phyloP scores from a whole-genome alignment of 2,113 vertebrate genomes.

The Eudyptes chrysolophus region DNA sequence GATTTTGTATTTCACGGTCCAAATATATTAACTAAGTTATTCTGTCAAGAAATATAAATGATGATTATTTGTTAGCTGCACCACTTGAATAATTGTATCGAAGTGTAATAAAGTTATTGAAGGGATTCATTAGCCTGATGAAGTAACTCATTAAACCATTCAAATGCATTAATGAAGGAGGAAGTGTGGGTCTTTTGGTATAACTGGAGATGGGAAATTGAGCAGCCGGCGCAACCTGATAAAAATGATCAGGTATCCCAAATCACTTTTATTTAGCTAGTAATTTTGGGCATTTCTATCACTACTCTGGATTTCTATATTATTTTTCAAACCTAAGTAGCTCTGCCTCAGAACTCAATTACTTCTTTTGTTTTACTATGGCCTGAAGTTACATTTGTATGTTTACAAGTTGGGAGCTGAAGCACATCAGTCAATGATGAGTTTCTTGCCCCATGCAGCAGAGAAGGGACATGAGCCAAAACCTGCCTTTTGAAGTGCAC shows the following conservation, averaged over 20 bases:
- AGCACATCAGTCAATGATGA: not conserved
- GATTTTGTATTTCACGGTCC: not conserved
- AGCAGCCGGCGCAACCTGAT: conserved; percentile 1
- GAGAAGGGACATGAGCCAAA: not conserved
- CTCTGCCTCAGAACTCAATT: not conserved
- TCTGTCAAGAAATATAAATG: conserved; percentile 40
- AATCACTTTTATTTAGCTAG: not conserved
- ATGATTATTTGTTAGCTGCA: conserved; percentile 33
- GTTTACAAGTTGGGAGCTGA: not conserved
- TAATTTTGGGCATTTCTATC: not conserved
- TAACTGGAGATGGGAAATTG: not conserved
- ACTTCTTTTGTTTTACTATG: not conserved
- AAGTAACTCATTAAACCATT: conserved; percentile 59
- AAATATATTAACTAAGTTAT: conserved; percentile 16
- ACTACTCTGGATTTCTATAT: not conserved
- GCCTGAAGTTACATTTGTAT: not conserved
- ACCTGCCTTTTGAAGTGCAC: not conserved
- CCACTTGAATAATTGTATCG: conserved; percentile 9
- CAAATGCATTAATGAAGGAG: conserved; percentile 17
- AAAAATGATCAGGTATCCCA: not conserved
- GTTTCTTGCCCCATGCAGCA: not conserved
- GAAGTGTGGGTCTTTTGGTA: not conserved
- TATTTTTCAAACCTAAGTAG: not conserved
- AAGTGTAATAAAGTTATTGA: conserved; percentile 52
- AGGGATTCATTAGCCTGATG: conserved; percentile 60